A percentile compares a stretch with the other conserved stretches of the same genome.
Evolutionary conservation across 1,140 invertebrate species (phyloP).

Genomic region (Thaumatotibia leucotreta): DNA sequence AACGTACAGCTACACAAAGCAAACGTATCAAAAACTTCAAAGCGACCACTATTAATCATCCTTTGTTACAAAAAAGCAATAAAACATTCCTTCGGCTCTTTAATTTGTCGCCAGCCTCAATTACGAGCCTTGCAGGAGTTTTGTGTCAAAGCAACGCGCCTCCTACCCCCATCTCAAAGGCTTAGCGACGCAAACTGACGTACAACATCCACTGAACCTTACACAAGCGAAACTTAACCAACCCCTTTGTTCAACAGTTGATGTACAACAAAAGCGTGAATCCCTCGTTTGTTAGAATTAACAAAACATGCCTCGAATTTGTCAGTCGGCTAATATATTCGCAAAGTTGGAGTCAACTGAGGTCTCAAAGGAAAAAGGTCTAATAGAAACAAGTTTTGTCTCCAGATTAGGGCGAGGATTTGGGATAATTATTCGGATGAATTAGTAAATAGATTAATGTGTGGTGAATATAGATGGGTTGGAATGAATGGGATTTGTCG

Average conservation of each 20-base stretch:
- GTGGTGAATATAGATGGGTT: conserved; percentile 16
- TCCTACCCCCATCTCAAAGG: conserved; percentile 22
- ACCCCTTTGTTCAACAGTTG: background rate
- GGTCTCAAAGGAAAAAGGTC: conserved; percentile 52
- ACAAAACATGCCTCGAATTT: conserved; percentile 45
- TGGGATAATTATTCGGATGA: conserved; percentile 39
- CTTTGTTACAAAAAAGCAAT: conserved; percentile 12
- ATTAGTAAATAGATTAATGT: conserved; percentile 39
- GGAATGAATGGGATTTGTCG: conserved; percentile 2
- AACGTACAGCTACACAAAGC: background rate
- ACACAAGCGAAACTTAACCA: background rate
- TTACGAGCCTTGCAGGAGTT: conserved; percentile 46
- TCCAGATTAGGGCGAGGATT: conserved; percentile 32
- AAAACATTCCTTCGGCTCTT: conserved; percentile 36
- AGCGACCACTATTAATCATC: background rate
- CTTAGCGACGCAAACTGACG: background rate
- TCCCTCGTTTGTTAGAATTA: background rate
- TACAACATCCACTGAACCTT: conserved; percentile 25
- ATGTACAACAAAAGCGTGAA: conserved; percentile 10
- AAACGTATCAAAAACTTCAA: background rate
- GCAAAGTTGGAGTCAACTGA: conserved; percentile 51
- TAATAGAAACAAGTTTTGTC: conserved; percentile 60
- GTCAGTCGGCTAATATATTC: conserved; percentile 68
- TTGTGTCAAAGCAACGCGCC: conserved; percentile 40
- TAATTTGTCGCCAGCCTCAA: conserved; percentile 46